These are phyloP conservation scores for Sebastes minor DNA, from an alignment of 2,797 vertebrate species.

Conservation along the genomic window DNA sequence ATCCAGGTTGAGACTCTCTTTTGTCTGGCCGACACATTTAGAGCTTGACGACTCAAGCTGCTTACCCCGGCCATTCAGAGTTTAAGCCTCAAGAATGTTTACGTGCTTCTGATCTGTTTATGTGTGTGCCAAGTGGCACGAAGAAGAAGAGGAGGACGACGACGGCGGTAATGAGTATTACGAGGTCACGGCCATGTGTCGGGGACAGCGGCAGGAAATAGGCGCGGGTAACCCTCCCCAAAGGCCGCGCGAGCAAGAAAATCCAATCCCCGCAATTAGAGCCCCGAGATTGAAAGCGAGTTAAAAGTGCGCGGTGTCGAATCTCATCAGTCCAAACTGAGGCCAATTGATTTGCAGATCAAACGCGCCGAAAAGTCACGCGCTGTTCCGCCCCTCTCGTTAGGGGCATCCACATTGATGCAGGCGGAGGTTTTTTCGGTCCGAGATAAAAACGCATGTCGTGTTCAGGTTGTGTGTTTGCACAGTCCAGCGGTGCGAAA, in stretches of 20 bases:
- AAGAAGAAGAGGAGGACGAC: conserved; percentile 22
- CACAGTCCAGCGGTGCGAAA: conserved; percentile 58
- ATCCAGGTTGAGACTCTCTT: conserved; percentile 59
- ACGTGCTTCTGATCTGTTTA: conserved; percentile 36
- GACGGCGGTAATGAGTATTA: conserved; percentile 61
- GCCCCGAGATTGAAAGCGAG: conserved; percentile 42
- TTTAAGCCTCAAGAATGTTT: conserved; percentile 63
- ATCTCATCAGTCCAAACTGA: conserved; percentile 54
- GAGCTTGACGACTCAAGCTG: conserved; percentile 66
- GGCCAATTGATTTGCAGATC: conserved; percentile 69
- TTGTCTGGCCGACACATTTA: conserved; percentile 60
- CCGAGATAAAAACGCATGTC: conserved; percentile 7
- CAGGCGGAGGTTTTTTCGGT: background rate
- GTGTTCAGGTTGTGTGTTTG: conserved; percentile 32
- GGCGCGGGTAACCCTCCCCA: conserved; percentile 32
- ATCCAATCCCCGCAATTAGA: conserved; percentile 57
- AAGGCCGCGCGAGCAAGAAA: conserved; percentile 24
- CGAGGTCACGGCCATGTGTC: conserved; percentile 53
- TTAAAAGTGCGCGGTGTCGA: conserved; percentile 13
- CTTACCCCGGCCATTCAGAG: conserved; percentile 66
- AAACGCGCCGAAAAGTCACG: conserved; percentile 42
- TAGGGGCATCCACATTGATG: conserved; percentile 42
- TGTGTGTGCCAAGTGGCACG: conserved; percentile 34
- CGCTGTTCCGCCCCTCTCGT: conserved; percentile 32
- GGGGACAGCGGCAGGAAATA: conserved; percentile 40